Evolutionary conservation across 2,113 vertebrate species (phyloP), one percentile per base, ranked within the genome.

Genomic region (Actenoides lindsayi): DNA sequence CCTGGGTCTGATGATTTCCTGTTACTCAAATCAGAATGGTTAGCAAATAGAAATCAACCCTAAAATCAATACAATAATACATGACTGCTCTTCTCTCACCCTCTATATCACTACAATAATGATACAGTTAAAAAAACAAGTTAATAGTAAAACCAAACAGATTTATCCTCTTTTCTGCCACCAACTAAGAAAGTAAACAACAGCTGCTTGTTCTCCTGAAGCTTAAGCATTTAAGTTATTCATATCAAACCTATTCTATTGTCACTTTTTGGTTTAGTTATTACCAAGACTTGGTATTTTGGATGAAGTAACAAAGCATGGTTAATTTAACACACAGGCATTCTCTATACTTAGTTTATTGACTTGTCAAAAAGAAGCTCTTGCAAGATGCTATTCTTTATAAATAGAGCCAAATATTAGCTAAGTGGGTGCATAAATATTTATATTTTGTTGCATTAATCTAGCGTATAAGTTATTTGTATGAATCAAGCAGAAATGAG

Each of bases 341-440:
- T 46, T 57, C 68, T 90, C 83, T 70, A 78, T 20, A 83, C 37
- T 78, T 89, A 51, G 59, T 95, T 95, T 84, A 94, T 75, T 91
- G 80, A 90, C 51, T 94, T 90, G 50, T 83, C 87, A 93, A 90
- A 89, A 88, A 93, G 73, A 71, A 96, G 87, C 75, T 89, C 86
- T 65, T 94, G 39, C 76, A 93, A 87, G 82, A 94, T 94, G 79
- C 35, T 94, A 62, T 67, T 89, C 53, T 93, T 96, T 95, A 97
- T 89, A 90, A 96, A 96, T 84, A 94, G 63, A 93, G 42, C 23
- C 35, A 79, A 97, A 89, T 70, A 83, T 90, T 69, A 95, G 15
- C 77, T 94, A 96, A 94, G 85, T 65, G n/a, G 19, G 11, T 93
- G 82, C 76, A 97, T 94, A 97, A 97, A 97, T 95, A 96, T 96